These are phyloP conservation scores for Ruditapes philippinarum DNA, from an alignment of 1,140 invertebrate species.

Conservation along the genomic window DNA sequence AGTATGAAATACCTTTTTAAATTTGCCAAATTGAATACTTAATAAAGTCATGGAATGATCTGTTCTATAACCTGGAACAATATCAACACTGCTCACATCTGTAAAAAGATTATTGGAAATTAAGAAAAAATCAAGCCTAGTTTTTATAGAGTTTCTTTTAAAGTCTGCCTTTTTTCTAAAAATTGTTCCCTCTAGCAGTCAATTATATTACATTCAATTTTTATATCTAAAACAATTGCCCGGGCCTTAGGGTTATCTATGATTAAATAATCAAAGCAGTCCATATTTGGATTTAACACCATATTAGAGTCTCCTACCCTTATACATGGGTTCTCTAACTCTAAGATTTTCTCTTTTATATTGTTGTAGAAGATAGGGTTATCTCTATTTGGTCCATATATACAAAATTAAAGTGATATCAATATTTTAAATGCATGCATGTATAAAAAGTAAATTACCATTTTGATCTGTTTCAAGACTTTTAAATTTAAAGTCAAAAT, in stretches of 20 bases:
- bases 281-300: slow-evolving; percentile 28
- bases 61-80: no score
- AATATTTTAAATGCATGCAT: not conserved
- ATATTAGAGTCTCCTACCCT: slow-evolving; percentile 55
- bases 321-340: slow-evolving; percentile 13
- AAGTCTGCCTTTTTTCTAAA: slow-evolving; percentile 26
- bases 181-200: slow-evolving; percentile 41
- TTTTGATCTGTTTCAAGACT: not conserved
- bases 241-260: slow-evolving; percentile 41
- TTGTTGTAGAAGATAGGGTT: slow-evolving; percentile 52
- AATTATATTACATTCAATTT: slow-evolving; percentile 1
- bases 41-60: slow-evolving; percentile 59
- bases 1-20: slow-evolving; percentile 58
- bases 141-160: slow-evolving; percentile 58
- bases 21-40: slow-evolving; percentile 10
- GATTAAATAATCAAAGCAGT: slow-evolving; percentile 46
- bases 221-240: slow-evolving; percentile 41
- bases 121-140: slow-evolving; percentile 66
- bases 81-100: slow-evolving; percentile 27
- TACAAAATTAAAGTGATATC: slow-evolving; percentile 23
- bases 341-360: slow-evolving; percentile 23
- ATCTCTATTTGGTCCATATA: slow-evolving; percentile 69
- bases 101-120: slow-evolving; percentile 46
- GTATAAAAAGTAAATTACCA: slow-evolving; percentile 51
- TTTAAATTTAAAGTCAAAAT: slow-evolving; percentile 40